Evolutionary conservation across 2,113 vertebrate genomes (phyloP), one percentile per base, ranked within the genome.

Genomic region (Chionomys nivalis): DNA sequence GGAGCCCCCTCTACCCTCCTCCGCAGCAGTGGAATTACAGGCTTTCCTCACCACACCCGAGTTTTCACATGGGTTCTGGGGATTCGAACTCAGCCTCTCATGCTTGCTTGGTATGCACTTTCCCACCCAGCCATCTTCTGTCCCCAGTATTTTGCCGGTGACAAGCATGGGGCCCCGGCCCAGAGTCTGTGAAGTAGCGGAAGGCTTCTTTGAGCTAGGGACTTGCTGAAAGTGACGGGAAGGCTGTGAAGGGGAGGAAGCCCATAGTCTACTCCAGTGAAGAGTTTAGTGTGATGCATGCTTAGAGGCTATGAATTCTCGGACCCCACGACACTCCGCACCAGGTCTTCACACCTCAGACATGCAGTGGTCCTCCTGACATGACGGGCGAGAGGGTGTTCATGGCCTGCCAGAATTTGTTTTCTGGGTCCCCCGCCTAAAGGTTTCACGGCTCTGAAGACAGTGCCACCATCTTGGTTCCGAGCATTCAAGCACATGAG

Each of bases 221-320:
- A 44, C 55, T 90, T 94, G 94, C 68, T 75, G 89, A 96, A 97
- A 87, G 83, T 87, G 73, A 70, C 73, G 36, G 49, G 87, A 58
- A 58, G 55, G 55, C 55, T 58, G 92, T 85, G 92, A 94, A 96
- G 82, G 73, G 39, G 66, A 92, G 66, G 3, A 79, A 97, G 73
- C 36, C 77, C 14, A 78, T 66, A 87, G 47, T 91, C 89, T 97
- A 81, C 89, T 55, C 23, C 90, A 93, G 89, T n/a, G 75, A 68
- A 89, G 42, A 61, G 70, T 44, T 47, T 68, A 89, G 81, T 70
- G 42, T 75, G 78, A 94, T 68, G 47, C 68, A 31, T 70, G 89
- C 55, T 89, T 86, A 77, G 36, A 92, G 77, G 66, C 52, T 90
- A 39, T 92, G 76, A 92, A 81, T 95, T 52, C 61, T 82, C 39